A percentile compares a stretch with the other conserved stretches of the same genome.
phyloP scores from a whole-genome alignment of 2,888 invertebrate genomes.

The Leucoptera coffeella region DNA sequence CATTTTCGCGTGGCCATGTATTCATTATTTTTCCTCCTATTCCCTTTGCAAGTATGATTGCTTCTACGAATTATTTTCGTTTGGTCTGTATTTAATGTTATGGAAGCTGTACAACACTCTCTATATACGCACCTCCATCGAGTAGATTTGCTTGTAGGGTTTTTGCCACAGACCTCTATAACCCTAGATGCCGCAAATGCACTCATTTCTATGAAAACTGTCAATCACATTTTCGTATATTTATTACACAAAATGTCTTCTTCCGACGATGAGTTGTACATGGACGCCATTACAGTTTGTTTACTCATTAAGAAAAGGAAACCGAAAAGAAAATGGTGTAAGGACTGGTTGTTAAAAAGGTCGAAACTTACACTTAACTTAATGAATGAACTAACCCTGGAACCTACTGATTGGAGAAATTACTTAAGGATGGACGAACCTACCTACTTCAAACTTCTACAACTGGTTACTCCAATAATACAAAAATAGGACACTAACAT shows the following conservation, averaged over 20 bases:
- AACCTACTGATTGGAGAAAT: not conserved
- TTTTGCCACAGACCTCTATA: too few relatives aligned
- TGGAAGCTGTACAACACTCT: not conserved
- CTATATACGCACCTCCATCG: conserved; percentile 1
- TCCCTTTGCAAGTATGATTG: conserved; percentile 2
- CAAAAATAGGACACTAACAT: conserved; percentile 1
- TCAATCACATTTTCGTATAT: too few relatives aligned
- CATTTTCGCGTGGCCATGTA: conserved; percentile 1
- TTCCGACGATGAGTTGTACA: too few relatives aligned
- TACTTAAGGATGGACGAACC: not conserved
- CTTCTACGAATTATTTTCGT: conserved; percentile 1
- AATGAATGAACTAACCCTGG: not conserved
- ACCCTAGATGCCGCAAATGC: too few relatives aligned
- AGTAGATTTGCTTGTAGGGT: conserved; percentile 1
- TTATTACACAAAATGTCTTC: too few relatives aligned
- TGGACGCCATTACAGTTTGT: too few relatives aligned
- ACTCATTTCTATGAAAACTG: too few relatives aligned
- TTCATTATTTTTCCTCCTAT: conserved; percentile 4
- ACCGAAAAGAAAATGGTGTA: too few relatives aligned
- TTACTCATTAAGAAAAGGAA: too few relatives aligned
- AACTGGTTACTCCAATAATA: conserved; percentile 1
- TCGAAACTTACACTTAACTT: too few relatives aligned
- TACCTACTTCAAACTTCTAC: not conserved
- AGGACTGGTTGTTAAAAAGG: too few relatives aligned
- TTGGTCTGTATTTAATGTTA: not conserved